phyloP scores from a whole-genome alignment of 1,140 invertebrate genomes.

The Metaphire vulgaris region DNA sequence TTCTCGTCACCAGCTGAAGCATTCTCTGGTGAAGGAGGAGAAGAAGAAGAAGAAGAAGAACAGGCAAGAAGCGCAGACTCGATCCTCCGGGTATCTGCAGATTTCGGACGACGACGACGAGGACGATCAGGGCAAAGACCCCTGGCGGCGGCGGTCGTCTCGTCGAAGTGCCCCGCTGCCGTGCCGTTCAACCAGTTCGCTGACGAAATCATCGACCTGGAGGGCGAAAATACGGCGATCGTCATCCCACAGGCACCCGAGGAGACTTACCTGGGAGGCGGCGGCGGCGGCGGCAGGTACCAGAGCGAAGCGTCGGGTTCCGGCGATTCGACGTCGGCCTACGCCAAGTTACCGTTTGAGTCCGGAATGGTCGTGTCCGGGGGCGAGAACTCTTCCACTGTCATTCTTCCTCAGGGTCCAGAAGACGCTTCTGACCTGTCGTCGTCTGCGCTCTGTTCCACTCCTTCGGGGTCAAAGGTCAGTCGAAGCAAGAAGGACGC shows the following conservation, averaged over 20 bases:
- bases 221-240: constrained; percentile 22
- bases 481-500: not conserved
- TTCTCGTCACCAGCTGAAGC: constrained; percentile 26
- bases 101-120: not conserved
- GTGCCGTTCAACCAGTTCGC: not conserved
- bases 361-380: not conserved
- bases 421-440: not conserved
- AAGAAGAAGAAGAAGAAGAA: no score
- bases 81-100: not conserved
- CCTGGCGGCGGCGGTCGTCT: no score
- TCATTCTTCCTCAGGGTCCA: not conserved
- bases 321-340: not conserved
- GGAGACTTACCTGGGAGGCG: constrained; percentile 12
- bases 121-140: no score
- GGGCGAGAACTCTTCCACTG: not conserved
- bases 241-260: constrained; percentile 30
- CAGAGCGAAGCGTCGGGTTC: not conserved
- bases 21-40: constrained; percentile 9
- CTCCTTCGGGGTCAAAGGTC: not conserved
- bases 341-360: not conserved
- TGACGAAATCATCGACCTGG: constrained; percentile 18
- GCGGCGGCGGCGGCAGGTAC: not conserved
- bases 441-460: not conserved
- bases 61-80: not conserved
- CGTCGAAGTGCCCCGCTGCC: not conserved